Percentiles rank a stretch among this genome's conserved stretches.
phyloP scores from a whole-genome alignment of 2,888 invertebrate species.

The Schizotus pectinicornis region DNA sequence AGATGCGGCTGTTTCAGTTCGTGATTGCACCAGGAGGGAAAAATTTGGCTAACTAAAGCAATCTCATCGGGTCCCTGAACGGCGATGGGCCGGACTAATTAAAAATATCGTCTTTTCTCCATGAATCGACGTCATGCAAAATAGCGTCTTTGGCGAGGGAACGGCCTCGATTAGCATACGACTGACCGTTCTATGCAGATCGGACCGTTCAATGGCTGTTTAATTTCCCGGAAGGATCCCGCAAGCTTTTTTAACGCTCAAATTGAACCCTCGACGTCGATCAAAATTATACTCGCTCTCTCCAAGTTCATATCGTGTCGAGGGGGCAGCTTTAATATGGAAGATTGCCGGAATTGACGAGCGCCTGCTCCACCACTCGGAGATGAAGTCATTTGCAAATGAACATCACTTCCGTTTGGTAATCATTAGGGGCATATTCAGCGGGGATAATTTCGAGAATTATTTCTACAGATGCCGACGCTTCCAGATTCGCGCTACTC shows the following conservation, averaged over 20 bases:
- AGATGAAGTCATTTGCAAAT: constrained; percentile 60
- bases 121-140: constrained; percentile 40
- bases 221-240: constrained; percentile 52
- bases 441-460: constrained; percentile 57
- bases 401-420: constrained; percentile 57
- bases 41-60: constrained; percentile 7
- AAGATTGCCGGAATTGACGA: constrained; percentile 58
- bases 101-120: constrained; percentile 38
- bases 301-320: constrained; percentile 52
- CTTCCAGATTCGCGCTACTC: constrained; percentile 26
- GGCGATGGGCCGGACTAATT: constrained; percentile 36
- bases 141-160: constrained; percentile 35
- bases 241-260: constrained; percentile 41
- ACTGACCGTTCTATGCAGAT: constrained; percentile 49
- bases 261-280: constrained; percentile 48
- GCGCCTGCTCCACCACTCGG: constrained; percentile 42
- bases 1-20: constrained; percentile 7
- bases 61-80: constrained; percentile 30
- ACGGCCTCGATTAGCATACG: constrained; percentile 42
- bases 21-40: constrained; percentile 7
- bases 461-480: constrained; percentile 45
- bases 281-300: constrained; percentile 52
- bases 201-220: constrained; percentile 45
- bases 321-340: constrained; percentile 54
- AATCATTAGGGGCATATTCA: constrained; percentile 60